These are phyloP conservation scores for Linepithema humile DNA, from an alignment of 1,140 invertebrate genomes.

Conservation along the genomic window DNA sequence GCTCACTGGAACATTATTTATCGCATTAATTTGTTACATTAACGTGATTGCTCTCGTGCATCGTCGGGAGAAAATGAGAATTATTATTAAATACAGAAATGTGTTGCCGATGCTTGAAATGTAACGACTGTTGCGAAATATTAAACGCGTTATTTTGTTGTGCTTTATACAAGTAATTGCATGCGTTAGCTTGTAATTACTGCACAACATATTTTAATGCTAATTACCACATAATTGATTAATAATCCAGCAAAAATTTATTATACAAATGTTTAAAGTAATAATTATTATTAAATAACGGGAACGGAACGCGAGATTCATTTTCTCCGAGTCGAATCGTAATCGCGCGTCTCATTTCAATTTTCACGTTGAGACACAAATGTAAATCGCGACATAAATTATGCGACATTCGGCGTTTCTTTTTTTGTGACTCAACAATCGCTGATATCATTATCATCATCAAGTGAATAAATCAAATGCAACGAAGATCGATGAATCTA, in stretches of 20 bases:
- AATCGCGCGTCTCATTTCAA: background rate
- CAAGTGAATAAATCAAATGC: constrained; percentile 2
- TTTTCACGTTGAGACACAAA: background rate
- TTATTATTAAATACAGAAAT: background rate
- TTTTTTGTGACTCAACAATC: background rate
- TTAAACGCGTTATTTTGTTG: background rate
- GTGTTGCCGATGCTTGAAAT: background rate
- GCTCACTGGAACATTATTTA: too few relatives aligned
- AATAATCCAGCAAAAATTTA: constrained; percentile 12
- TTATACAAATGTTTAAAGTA: constrained; percentile 24
- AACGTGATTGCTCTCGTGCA: too few relatives aligned
- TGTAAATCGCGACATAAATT: background rate
- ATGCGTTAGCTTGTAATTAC: too few relatives aligned
- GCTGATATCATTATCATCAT: background rate
- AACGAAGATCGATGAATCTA: constrained; percentile 18
- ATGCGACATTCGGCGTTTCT: background rate
- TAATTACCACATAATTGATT: constrained; percentile 26
- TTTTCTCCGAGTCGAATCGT: background rate
- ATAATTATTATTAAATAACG: constrained; percentile 37
- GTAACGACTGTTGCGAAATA: background rate
- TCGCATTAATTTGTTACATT: too few relatives aligned
- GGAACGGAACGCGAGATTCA: background rate
- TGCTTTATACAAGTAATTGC: too few relatives aligned
- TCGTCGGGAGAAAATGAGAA: background rate
- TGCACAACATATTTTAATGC: background rate